Conservation (phyloP, 1,140 invertebrate species). For the Aphidius ervi region DNA sequence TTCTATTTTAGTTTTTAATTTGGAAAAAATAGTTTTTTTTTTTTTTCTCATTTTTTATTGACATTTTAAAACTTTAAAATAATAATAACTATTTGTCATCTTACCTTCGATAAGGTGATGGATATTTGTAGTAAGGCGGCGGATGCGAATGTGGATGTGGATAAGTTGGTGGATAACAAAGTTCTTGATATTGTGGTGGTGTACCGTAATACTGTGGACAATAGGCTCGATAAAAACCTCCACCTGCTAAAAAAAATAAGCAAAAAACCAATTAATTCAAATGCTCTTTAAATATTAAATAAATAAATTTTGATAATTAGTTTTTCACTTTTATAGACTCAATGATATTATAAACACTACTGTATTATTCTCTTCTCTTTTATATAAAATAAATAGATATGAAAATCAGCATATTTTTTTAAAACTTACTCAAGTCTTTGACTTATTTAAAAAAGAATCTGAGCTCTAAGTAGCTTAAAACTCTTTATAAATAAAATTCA, state of each 20-base stretch:
- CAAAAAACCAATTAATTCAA: background rate
- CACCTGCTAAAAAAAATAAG: conserved; percentile 34
- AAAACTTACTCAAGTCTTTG: too few species aligned
- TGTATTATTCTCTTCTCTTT: too few species aligned
- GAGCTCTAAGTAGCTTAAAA: too few species aligned
- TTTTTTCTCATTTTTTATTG: background rate
- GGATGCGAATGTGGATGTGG: conserved; percentile 53
- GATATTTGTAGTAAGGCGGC: conserved; percentile 64
- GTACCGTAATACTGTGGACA: conserved; percentile 52
- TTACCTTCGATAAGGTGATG: conserved; percentile 55
- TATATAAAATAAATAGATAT: too few species aligned
- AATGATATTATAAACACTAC: too few species aligned
- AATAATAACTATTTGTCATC: conserved; percentile 19
- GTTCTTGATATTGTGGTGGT: conserved; percentile 57
- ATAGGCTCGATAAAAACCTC: conserved; percentile 50
- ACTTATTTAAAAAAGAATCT: too few species aligned
- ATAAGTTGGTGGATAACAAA: conserved; percentile 61
- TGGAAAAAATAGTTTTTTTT: too few species aligned
- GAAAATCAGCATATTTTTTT: too few species aligned
- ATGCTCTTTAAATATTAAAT: background rate
- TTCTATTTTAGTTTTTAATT: too few species aligned
- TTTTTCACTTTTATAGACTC: too few species aligned
- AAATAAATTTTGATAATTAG: background rate
- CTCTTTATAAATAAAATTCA: too few species aligned
- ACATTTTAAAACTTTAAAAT: too few species aligned